Conservation (phyloP, 2,888 invertebrate genomes). For the Ceriagrion tenellum region DNA sequence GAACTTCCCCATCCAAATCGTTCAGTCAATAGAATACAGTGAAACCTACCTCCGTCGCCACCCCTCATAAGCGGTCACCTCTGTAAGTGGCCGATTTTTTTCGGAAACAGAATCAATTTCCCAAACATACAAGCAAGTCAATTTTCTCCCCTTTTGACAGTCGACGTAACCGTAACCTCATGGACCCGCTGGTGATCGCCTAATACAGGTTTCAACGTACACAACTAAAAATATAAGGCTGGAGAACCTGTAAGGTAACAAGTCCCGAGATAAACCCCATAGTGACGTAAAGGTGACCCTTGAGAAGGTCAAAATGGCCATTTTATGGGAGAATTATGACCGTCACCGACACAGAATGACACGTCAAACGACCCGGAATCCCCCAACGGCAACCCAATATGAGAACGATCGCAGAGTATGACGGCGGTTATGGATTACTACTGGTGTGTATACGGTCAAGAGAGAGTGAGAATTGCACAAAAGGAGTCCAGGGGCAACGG, state of each 20-base stretch:
- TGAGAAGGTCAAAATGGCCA: not conserved
- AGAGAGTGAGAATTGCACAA: not conserved
- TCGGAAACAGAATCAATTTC: too few relatives aligned
- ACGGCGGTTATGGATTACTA: not conserved
- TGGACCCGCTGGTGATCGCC: too few relatives aligned
- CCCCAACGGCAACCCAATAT: not conserved
- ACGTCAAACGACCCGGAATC: not conserved
- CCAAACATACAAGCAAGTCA: too few relatives aligned
- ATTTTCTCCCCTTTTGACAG: too few relatives aligned
- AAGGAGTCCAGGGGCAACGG: not conserved
- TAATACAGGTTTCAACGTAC: too few relatives aligned
- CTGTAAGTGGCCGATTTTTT: too few relatives aligned
- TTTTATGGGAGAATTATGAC: not conserved
- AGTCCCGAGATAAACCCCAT: not conserved
- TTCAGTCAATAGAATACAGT: too few relatives aligned
- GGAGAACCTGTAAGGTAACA: not conserved
- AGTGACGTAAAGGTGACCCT: not conserved
- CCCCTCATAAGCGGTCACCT: too few relatives aligned
- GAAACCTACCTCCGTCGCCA: too few relatives aligned
- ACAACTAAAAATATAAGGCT: not conserved
- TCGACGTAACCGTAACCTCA: too few relatives aligned
- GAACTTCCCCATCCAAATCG: too few relatives aligned
- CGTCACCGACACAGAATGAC: not conserved
- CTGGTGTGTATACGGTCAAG: not conserved
- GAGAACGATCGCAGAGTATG: not conserved